phyloP scores from a whole-genome alignment of 2,888 invertebrate species.

The Drosophila lutescens region DNA sequence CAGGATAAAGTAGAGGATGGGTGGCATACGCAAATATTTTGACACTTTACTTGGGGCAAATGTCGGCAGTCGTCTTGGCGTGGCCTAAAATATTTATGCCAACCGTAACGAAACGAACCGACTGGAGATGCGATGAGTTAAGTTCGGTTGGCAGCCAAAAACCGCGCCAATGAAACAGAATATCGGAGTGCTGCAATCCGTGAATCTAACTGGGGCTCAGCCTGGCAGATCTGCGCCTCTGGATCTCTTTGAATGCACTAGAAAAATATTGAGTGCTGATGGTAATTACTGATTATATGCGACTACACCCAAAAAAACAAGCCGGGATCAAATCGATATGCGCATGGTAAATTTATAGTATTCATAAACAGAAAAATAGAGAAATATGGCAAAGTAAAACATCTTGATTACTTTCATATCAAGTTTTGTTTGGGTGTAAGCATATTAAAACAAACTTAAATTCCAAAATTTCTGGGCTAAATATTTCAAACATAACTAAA shows the following conservation, averaged over 20 bases:
- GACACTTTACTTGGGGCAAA: slow-evolving; percentile 72
- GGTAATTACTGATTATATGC: too few species aligned
- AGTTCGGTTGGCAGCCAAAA: slow-evolving; percentile 38
- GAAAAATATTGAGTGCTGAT: too few species aligned
- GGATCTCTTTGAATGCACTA: slow-evolving; percentile 8
- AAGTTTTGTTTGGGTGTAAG: too few species aligned
- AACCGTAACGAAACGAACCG: slow-evolving; percentile 31
- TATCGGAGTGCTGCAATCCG: slow-evolving; percentile 46
- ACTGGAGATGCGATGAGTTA: slow-evolving; percentile 16
- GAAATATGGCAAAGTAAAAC: too few species aligned
- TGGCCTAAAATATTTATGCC: slow-evolving; percentile 41
- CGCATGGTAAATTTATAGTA: too few species aligned
- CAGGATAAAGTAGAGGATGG: slow-evolving; percentile 21
- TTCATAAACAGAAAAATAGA: too few species aligned
- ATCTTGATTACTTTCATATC: too few species aligned
- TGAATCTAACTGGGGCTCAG: slow-evolving; percentile 19
- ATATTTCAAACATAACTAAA: background rate
- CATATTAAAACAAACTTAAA: too few species aligned
- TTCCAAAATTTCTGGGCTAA: too few species aligned
- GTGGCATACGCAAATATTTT: slow-evolving; percentile 74
- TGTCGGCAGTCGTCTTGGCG: slow-evolving; percentile 47
- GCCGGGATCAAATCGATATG: too few species aligned
- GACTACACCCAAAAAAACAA: too few species aligned
- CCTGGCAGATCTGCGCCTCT: background rate
- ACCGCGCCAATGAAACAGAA: slow-evolving; percentile 66